These are phyloP conservation scores for Wiebesia pumilae DNA, from an alignment of 1,140 invertebrate species.

Conservation along the genomic window DNA sequence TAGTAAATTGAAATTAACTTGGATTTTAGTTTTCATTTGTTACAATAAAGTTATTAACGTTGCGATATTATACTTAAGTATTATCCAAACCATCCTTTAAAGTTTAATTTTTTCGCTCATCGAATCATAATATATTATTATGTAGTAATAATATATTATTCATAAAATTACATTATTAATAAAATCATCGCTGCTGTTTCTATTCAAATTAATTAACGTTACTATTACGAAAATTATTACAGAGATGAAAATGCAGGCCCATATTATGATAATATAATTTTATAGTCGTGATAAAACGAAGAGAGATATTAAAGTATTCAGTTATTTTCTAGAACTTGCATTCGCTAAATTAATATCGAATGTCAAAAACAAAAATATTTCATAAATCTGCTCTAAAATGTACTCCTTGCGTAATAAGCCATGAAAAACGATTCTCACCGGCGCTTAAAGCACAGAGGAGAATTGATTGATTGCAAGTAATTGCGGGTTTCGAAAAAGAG, in stretches of 20 bases:
- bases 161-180: too few species aligned
- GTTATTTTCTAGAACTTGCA: background rate
- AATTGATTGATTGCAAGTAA: conserved; percentile 57
- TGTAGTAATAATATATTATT: too few species aligned
- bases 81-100: too few species aligned
- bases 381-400: background rate
- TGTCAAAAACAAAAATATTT: background rate
- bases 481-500: conserved; percentile 47
- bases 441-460: conserved; percentile 24
- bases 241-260: background rate
- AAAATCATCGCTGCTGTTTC: too few species aligned
- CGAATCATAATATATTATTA: too few species aligned
- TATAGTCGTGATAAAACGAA: background rate
- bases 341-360: conserved; percentile 22
- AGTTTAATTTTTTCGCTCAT: too few species aligned
- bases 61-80: too few species aligned
- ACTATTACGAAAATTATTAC: background rate
- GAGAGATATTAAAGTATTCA: background rate
- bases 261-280: conserved; percentile 1
- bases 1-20: too few species aligned
- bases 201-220: background rate
- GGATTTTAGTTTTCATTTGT: too few species aligned
- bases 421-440: conserved; percentile 32
- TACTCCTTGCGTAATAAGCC: background rate
- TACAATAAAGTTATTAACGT: too few species aligned